A percentile compares a stretch with the other conserved stretches of the same genome.
These are phyloP conservation scores for Brachyalestes nurse DNA, from an alignment of 2,797 vertebrate genomes.

Conservation along the genomic window DNA sequence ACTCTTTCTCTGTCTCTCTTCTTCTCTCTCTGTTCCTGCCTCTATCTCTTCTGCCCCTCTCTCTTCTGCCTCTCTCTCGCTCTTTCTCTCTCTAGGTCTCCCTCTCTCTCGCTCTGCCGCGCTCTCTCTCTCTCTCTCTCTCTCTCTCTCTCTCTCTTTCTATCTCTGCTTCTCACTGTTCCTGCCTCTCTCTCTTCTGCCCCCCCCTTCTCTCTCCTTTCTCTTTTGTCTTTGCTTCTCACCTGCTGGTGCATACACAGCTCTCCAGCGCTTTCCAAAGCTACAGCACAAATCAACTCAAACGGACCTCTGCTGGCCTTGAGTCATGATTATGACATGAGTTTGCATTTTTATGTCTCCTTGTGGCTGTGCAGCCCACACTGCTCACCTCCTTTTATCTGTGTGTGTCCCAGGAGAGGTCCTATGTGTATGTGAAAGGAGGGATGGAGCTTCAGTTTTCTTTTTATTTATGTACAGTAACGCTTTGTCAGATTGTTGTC, in stretches of 20 bases:
- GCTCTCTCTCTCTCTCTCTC: no score
- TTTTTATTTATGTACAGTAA: not conserved
- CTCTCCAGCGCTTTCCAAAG: not conserved
- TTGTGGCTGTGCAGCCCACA: not conserved
- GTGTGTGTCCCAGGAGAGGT: not conserved
- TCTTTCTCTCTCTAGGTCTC: no score
- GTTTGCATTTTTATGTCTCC: constrained; percentile 4
- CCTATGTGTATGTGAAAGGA: not conserved
- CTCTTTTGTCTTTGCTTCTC: not conserved
- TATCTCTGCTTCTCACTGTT: no score
- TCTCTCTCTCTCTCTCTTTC: no score
- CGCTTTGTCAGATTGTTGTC: not conserved
- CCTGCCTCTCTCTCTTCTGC: constrained; percentile 49
- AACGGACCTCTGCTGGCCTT: not conserved
- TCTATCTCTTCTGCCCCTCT: no score
- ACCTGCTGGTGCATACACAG: constrained; percentile 18
- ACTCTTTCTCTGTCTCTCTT: no score
- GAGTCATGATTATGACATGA: constrained; percentile 15
- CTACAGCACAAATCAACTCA: not conserved
- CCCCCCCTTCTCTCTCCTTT: no score
- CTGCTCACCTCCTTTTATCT: not conserved
- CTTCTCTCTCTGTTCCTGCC: no score
- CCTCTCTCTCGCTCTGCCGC: no score
- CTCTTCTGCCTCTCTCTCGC: no score
- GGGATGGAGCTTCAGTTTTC: no score